These are phyloP conservation scores for Ennomos fuscantarius DNA, from an alignment of 2,888 invertebrate species.

Conservation along the genomic window DNA sequence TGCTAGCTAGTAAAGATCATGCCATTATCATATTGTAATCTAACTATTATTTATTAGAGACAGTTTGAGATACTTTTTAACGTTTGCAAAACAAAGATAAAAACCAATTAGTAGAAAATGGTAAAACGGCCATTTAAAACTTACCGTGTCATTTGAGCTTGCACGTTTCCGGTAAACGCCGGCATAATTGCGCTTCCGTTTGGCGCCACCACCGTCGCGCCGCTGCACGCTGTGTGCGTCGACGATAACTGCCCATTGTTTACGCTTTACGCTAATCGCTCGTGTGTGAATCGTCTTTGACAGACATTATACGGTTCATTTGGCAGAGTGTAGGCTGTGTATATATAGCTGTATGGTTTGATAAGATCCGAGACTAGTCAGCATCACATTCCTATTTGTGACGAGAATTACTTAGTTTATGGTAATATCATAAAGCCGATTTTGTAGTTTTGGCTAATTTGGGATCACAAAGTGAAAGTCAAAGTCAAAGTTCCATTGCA, in stretches of 20 bases:
- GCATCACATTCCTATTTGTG: too few relatives aligned
- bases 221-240: background rate
- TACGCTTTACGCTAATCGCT: slow-evolving; percentile 38
- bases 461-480: too few relatives aligned
- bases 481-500: too few relatives aligned
- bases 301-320: slow-evolving; percentile 40
- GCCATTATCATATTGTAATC: too few relatives aligned
- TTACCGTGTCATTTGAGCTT: slow-evolving; percentile 32
- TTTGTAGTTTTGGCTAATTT: too few relatives aligned
- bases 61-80: background rate
- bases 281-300: slow-evolving; percentile 37
- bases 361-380: too few relatives aligned
- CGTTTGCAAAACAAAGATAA: background rate
- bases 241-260: slow-evolving; percentile 38
- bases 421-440: too few relatives aligned
- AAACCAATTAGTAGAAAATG: background rate
- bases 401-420: too few relatives aligned
- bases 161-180: slow-evolving; percentile 39
- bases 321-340: slow-evolving; percentile 10
- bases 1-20: too few relatives aligned
- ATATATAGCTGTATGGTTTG: too few relatives aligned
- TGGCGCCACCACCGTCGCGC: slow-evolving; percentile 23
- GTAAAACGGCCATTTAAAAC: slow-evolving; percentile 12
- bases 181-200: slow-evolving; percentile 40
- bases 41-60: too few relatives aligned